These are phyloP conservation scores for Sinocyclocheilus anophthalmus DNA, from an alignment of 2,113 vertebrate species.

Conservation along the genomic window DNA sequence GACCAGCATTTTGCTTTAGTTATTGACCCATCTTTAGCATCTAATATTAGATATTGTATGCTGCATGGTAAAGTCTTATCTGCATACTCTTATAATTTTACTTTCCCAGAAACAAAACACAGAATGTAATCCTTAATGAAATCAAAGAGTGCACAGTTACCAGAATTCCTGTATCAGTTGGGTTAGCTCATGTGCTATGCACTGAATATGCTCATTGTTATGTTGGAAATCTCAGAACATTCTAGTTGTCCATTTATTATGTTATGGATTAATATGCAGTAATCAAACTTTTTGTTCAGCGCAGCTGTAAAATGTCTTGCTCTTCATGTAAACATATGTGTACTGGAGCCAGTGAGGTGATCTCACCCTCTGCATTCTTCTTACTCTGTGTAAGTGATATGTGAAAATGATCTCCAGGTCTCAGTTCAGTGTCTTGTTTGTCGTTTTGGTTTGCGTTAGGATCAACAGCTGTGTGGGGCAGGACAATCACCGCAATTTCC, in stretches of 20 bases:
- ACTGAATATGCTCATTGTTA: neutral
- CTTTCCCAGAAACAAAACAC: neutral
- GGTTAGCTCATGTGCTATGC: no score
- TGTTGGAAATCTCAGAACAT: neutral
- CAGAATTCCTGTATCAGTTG: no score
- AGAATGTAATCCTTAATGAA: neutral
- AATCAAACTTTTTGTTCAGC: neutral
- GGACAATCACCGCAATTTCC: constrained; percentile 91
- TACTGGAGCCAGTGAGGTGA: neutral
- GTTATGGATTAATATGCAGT: neutral
- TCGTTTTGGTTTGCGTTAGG: constrained; percentile 74
- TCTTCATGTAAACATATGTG: neutral
- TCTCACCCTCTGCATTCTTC: neutral
- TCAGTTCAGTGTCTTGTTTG: constrained; percentile 61
- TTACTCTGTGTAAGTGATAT: neutral
- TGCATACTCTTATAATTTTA: neutral
- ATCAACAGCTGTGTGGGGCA: constrained; percentile 98
- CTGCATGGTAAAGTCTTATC: neutral
- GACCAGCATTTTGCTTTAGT: neutral
- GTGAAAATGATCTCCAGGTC: constrained; percentile 40
- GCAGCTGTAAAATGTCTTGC: neutral
- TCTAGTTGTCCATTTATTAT: neutral
- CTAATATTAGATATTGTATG: no score
- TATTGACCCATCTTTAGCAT: no score
- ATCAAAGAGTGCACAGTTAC: neutral